Percentiles rank a stretch among this genome's conserved stretches.
phyloP scores from a whole-genome alignment of 2,888 invertebrate genomes.

The Nowickia ferox region DNA sequence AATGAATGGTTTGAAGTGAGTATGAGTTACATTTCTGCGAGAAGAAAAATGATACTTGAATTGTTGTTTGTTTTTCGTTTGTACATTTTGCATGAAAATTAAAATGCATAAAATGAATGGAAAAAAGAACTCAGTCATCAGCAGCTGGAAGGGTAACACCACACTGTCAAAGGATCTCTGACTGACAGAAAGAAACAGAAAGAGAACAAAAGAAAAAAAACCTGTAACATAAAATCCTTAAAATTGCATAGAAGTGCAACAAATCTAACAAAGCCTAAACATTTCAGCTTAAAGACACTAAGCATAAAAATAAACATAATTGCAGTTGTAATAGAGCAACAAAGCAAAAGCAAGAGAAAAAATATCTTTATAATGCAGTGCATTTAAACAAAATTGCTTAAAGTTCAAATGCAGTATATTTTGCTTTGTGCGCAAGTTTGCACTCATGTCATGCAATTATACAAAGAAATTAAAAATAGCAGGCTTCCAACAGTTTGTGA shows the following conservation, averaged over 20 bases:
- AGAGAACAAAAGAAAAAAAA: not conserved
- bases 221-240: constrained; percentile 27
- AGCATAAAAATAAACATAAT: constrained; percentile 20
- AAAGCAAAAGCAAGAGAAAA: not conserved
- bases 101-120: constrained; percentile 4
- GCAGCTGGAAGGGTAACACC: constrained; percentile 31
- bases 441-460: constrained; percentile 4
- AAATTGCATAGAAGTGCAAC: constrained; percentile 1
- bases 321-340: constrained; percentile 34
- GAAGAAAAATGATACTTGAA: constrained; percentile 46
- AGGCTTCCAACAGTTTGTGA: not conserved
- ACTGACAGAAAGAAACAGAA: not conserved
- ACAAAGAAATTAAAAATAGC: constrained; percentile 1
- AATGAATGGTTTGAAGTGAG: not conserved
- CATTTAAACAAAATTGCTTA: constrained; percentile 17
- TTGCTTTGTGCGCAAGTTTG: not conserved
- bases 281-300: constrained; percentile 45
- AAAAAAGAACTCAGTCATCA: constrained; percentile 35
- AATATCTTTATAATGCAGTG: constrained; percentile 19
- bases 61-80: constrained; percentile 43
- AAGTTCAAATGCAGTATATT: constrained; percentile 40
- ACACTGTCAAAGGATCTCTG: constrained; percentile 63
- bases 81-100: constrained; percentile 53
- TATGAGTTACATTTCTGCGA: constrained; percentile 23
- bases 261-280: constrained; percentile 54